phyloP scores from a whole-genome alignment of 2,888 invertebrate genomes.

The Epinotia ramella region DNA sequence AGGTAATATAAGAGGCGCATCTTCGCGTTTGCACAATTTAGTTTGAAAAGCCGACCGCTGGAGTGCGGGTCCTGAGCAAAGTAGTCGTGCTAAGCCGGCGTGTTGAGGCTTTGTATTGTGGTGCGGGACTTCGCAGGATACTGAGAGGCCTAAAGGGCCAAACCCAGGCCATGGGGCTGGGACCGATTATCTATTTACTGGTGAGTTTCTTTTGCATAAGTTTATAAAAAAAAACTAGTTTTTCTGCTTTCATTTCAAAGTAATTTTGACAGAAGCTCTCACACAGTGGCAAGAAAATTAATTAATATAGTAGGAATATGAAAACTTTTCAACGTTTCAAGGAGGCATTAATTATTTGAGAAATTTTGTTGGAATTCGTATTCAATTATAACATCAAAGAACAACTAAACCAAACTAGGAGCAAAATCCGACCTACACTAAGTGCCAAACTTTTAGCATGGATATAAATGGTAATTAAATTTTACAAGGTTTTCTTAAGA shows the following conservation, averaged over 20 bases:
- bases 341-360: not conserved
- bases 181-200: conserved; percentile 72
- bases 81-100: conserved; percentile 67
- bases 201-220: conserved; percentile 60
- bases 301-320: not conserved
- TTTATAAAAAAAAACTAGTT: not conserved
- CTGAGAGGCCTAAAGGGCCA: conserved; percentile 65
- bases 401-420: not conserved
- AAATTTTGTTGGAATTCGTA: conserved; percentile 5
- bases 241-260: not conserved
- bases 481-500: not conserved
- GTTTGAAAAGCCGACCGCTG: conserved; percentile 79
- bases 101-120: conserved; percentile 62
- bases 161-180: conserved; percentile 81
- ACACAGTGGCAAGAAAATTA: not conserved
- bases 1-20: conserved; percentile 85
- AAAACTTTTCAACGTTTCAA: not conserved
- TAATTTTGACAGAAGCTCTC: not conserved
- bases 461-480: not conserved
- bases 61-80: conserved; percentile 79
- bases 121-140: conserved; percentile 21
- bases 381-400: not conserved
- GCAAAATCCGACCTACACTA: not conserved
- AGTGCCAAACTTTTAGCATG: not conserved
- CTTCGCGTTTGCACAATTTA: conserved; percentile 84